These are phyloP conservation scores for Botia kubotai DNA, from an alignment of 2,797 vertebrate genomes.

Conservation along the genomic window DNA sequence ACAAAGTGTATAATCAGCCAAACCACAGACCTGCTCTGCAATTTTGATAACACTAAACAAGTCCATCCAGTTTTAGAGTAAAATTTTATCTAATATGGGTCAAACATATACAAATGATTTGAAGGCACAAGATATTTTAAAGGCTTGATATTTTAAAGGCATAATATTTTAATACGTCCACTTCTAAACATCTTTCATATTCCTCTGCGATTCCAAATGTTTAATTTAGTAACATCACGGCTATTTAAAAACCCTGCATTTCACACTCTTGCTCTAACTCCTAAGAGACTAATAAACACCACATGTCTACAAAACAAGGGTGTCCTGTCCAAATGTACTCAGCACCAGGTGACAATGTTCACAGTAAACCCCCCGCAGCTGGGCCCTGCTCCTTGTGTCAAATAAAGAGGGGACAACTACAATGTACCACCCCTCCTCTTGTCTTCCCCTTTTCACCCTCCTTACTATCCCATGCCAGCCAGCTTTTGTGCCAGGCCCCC, in stretches of 20 bases:
- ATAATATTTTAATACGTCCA: not conserved
- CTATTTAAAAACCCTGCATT: slow-evolving; percentile 48
- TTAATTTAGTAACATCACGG: slow-evolving; percentile 21
- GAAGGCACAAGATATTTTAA: not conserved
- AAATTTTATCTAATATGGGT: not conserved
- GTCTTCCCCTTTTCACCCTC: slow-evolving; percentile 43
- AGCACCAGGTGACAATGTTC: slow-evolving; percentile 40
- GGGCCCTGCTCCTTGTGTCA: slow-evolving; percentile 41
- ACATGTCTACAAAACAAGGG: slow-evolving; percentile 45
- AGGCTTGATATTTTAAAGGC: not conserved
- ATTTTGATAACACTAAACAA: not conserved
- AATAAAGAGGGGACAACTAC: slow-evolving; percentile 49
- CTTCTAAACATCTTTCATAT: not conserved
- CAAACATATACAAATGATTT: not conserved
- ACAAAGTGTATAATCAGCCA: slow-evolving; percentile 15
- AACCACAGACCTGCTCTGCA: not conserved
- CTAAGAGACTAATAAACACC: slow-evolving; percentile 51
- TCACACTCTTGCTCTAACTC: slow-evolving; percentile 38
- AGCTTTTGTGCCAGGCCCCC: slow-evolving; percentile 66
- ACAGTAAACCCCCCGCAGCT: slow-evolving; percentile 52
- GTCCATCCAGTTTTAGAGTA: not conserved
- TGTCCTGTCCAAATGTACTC: slow-evolving; percentile 39
- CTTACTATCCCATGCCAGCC: slow-evolving; percentile 56
- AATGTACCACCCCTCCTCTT: slow-evolving; percentile 43
- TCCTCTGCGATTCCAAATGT: slow-evolving; percentile 13